phyloP scores from a whole-genome alignment of 2,113 vertebrate species.

The Chauna torquata region DNA sequence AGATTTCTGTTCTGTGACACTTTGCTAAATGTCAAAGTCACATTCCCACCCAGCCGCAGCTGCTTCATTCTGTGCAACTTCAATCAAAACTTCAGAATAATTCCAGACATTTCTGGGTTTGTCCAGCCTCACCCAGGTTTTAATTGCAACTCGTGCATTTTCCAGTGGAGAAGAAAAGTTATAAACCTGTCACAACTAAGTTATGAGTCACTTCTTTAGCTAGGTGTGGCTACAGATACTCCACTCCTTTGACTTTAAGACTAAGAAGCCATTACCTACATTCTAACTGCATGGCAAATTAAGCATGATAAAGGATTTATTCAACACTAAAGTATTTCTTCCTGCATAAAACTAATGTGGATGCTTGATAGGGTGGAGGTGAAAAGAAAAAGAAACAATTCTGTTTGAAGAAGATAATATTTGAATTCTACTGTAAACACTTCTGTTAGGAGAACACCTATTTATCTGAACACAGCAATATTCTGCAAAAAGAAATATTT shows the following conservation, averaged over 20 bases:
- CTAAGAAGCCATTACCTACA: background rate
- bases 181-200: background rate
- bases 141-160: conserved; percentile 15
- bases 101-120: conserved; percentile 20
- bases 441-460: background rate
- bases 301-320: background rate
- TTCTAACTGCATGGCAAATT: background rate
- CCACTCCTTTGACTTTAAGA: background rate
- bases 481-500: background rate
- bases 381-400: background rate
- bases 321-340: background rate
- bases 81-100: background rate
- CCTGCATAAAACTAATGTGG: rapidly evolving
- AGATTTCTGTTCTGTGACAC: background rate
- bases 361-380: background rate
- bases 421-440: background rate
- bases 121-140: conserved; percentile 41
- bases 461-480: background rate
- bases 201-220: background rate
- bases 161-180: background rate
- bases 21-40: background rate
- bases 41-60: background rate
- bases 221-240: background rate
- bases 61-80: background rate
- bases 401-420: background rate